Conservation (phyloP, 2,113 vertebrate species). For the Orcinus orca region DNA sequence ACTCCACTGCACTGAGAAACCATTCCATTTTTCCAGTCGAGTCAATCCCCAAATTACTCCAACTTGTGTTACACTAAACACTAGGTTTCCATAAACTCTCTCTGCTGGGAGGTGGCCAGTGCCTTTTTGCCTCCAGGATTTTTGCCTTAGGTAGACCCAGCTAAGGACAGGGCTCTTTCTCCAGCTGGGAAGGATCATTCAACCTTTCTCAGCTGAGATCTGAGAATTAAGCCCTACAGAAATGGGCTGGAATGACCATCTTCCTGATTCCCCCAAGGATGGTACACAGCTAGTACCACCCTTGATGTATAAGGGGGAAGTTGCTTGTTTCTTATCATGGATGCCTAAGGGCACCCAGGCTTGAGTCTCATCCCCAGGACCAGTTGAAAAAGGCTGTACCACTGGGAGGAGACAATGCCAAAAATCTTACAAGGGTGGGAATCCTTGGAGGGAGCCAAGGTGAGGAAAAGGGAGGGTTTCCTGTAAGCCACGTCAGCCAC, state of each 20-base stretch:
- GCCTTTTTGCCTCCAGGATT: background rate
- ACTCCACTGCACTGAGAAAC: background rate
- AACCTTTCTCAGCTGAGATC: background rate
- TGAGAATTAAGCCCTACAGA: background rate
- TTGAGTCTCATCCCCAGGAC: background rate
- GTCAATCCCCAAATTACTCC: background rate
- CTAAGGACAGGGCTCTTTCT: background rate
- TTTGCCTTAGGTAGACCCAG: background rate
- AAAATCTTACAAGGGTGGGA: background rate
- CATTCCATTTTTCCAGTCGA: background rate
- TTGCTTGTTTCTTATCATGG: background rate
- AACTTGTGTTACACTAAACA: background rate
- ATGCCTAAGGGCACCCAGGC: background rate
- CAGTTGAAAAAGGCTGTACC: background rate
- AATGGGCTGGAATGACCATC: background rate
- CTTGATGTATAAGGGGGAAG: background rate
- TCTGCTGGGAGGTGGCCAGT: background rate
- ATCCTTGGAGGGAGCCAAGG: background rate
- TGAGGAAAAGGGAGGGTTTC: background rate
- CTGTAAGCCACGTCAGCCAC: background rate
- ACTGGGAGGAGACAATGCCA: background rate
- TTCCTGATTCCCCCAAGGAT: background rate
- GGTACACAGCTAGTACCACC: background rate
- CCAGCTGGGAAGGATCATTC: background rate
- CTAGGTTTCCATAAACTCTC: background rate